These are phyloP conservation scores for Andrena cerasifolii DNA, from an alignment of 1,140 invertebrate genomes.

Conservation along the genomic window DNA sequence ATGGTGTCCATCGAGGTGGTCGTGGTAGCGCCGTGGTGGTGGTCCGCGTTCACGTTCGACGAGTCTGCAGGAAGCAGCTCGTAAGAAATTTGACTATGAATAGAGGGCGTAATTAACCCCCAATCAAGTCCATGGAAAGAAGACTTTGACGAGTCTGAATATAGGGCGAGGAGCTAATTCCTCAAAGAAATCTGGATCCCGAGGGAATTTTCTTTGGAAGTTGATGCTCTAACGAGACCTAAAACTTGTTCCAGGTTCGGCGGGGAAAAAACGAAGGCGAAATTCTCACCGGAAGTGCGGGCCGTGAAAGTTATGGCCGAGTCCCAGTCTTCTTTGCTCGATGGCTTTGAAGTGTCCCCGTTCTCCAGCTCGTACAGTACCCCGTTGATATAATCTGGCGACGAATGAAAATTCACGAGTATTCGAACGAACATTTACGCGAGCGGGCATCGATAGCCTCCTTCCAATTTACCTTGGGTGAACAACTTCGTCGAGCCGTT, in stretches of 20 bases:
- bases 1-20: slow-evolving; percentile 68
- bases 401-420: slow-evolving; percentile 41
- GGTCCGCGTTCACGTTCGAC: slow-evolving; percentile 61
- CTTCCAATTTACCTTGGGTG: slow-evolving; percentile 87
- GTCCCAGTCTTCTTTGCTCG: slow-evolving; percentile 88
- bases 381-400: slow-evolving; percentile 90
- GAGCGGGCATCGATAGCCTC: slow-evolving; percentile 32
- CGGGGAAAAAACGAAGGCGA: neutral
- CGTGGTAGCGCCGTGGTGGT: slow-evolving; percentile 56
- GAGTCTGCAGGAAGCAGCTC: slow-evolving; percentile 48
- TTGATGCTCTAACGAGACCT: slow-evolving; percentile 7
- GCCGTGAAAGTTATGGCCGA: slow-evolving; percentile 93
- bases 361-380: slow-evolving; percentile 89
- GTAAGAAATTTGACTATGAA: slow-evolving; percentile 13
- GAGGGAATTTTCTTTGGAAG: neutral
- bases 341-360: slow-evolving; percentile 83
- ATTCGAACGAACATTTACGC: slow-evolving; percentile 16
- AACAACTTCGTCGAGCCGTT: slow-evolving; percentile 93
- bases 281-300: slow-evolving; percentile 89
- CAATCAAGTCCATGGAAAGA: slow-evolving; percentile 4
- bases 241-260: slow-evolving; percentile 1
- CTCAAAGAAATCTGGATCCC: slow-evolving; percentile 18
- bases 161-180: slow-evolving; percentile 1
- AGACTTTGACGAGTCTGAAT: slow-evolving; percentile 10
- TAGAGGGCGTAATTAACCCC: slow-evolving; percentile 15